phyloP scores from a whole-genome alignment of 2,797 vertebrate genomes.

The Phalanger gymnotis region DNA sequence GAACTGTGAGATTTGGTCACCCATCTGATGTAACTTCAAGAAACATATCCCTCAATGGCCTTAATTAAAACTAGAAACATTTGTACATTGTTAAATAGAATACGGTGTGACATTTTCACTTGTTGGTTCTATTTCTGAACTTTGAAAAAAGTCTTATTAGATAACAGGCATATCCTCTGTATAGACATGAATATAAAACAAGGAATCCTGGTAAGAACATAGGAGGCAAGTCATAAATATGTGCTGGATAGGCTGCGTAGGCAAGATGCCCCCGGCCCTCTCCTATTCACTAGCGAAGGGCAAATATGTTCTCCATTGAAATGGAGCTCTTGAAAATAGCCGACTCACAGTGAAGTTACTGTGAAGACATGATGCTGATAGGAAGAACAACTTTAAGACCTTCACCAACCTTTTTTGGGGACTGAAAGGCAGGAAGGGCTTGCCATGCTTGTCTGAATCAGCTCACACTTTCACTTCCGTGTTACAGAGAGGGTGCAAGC shows the following conservation, averaged over 20 bases:
- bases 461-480: neutral
- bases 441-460: neutral
- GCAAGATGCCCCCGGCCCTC: neutral
- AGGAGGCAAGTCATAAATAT: neutral
- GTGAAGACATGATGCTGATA: neutral
- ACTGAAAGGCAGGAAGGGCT: neutral
- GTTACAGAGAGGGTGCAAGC: neutral
- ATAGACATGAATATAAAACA: neutral
- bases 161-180: neutral
- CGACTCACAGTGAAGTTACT: neutral
- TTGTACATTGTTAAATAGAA: neutral
- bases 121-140: neutral
- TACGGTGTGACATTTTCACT: neutral
- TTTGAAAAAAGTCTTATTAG: neutral
- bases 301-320: neutral
- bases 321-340: neutral
- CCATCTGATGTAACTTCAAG: neutral
- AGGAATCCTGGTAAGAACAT: neutral
- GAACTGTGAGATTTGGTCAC: neutral
- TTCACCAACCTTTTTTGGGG: neutral
- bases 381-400: neutral
- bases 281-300: neutral
- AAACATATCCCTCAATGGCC: neutral
- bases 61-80: neutral
- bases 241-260: neutral